Percentiles rank a stretch among this genome's conserved stretches.
Evolutionary conservation across 2,888 invertebrate genomes (phyloP).

Genomic region (Byasa hedistus): DNA sequence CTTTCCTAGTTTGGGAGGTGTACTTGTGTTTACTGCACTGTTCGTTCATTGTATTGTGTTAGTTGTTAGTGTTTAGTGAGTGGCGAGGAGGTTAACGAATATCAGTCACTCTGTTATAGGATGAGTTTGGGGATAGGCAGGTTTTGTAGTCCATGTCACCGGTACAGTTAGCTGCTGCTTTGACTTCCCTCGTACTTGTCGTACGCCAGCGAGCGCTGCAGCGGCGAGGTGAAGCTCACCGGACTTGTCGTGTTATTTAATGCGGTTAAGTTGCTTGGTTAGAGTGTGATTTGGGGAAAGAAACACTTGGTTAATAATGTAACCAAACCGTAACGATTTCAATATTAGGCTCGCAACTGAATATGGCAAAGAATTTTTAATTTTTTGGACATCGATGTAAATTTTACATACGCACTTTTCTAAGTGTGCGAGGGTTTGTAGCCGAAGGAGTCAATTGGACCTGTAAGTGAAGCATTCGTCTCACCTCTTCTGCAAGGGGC

Average conservation of each 20-base stretch:
- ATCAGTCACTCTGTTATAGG: no score
- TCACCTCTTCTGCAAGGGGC: conserved; percentile 72
- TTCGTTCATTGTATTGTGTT: conserved; percentile 30
- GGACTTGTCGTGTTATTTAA: conserved; percentile 9
- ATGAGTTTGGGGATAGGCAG: no score
- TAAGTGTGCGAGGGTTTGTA: neutral
- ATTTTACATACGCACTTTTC: neutral
- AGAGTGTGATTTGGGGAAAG: conserved; percentile 20
- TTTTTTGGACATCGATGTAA: neutral
- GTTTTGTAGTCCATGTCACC: no score
- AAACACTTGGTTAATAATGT: conserved; percentile 22
- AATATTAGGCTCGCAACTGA: neutral
- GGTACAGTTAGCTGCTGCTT: no score
- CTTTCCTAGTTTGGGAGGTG: conserved; percentile 58
- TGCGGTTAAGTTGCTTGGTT: conserved; percentile 17
- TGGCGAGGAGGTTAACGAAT: neutral
- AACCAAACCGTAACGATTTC: conserved; percentile 6
- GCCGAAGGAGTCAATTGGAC: conserved; percentile 8
- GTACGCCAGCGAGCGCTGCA: conserved; percentile 8
- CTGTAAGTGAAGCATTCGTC: conserved; percentile 21
- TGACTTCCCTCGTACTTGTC: neutral
- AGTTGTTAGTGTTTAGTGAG: conserved; percentile 25
- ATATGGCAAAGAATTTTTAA: neutral
- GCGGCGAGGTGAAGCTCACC: conserved; percentile 1
- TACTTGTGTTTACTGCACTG: conserved; percentile 30